Evolutionary conservation across 2,113 vertebrate genomes (phyloP).

Genomic region (Falcunculus frontatus): DNA sequence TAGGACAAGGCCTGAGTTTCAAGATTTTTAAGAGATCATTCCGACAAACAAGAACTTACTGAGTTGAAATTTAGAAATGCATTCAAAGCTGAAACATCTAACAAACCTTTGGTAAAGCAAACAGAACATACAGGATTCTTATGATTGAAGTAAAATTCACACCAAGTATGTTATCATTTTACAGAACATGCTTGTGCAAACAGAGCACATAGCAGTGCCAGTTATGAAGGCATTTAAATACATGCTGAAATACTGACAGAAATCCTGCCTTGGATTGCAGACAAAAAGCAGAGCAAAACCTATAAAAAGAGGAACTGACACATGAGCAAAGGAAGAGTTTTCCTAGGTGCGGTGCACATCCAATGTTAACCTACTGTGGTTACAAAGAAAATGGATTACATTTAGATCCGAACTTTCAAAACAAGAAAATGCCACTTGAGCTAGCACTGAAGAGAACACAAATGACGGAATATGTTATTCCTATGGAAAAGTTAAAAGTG

Average conservation of each 20-base stretch:
- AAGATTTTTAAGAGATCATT: not conserved
- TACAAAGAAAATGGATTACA: not conserved
- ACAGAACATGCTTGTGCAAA: not conserved
- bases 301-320: not conserved
- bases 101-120: fast-evolving
- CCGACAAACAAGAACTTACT: not conserved
- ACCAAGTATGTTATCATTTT: not conserved
- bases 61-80: not conserved
- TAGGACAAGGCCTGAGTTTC: not conserved
- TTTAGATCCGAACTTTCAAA: not conserved
- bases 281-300: not conserved
- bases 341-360: not conserved
- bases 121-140: not conserved
- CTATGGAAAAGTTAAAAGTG: not conserved
- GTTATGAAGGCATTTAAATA: not conserved
- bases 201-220: not conserved
- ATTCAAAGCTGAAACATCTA: not conserved
- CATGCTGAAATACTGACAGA: not conserved
- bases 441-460: not conserved
- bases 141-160: not conserved
- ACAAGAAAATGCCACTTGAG: not conserved
- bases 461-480: not conserved
- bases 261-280: not conserved
- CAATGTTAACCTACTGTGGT: not conserved
- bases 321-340: not conserved